These are phyloP conservation scores for Danio rerio DNA, from an alignment of 2,113 vertebrate species.

Conservation along the genomic window DNA sequence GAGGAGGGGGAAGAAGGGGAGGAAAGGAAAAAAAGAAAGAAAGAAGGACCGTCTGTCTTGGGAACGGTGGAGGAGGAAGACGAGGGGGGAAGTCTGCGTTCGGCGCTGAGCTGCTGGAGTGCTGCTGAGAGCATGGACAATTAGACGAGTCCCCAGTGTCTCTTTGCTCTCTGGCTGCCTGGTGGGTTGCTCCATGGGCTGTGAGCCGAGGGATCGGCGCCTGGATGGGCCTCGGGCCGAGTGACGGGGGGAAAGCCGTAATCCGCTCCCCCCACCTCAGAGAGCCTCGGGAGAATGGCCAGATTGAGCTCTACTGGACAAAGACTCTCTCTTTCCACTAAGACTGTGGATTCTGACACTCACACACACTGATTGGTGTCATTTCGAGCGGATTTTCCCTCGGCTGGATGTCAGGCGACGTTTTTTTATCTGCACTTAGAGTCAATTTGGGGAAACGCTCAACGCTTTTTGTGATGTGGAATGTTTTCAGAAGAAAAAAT, in stretches of 20 bases:
- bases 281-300: constrained; percentile 64
- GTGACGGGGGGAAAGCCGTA: constrained; percentile 76
- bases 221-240: constrained; percentile 76
- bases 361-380: constrained; percentile 37
- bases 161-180: constrained; percentile 81
- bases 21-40: neutral
- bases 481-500: neutral
- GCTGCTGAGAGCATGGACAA: constrained; percentile 80
- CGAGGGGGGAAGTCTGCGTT: constrained; percentile 72
- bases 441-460: constrained; percentile 4
- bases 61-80: constrained; percentile 41
- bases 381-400: constrained; percentile 35
- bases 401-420: constrained; percentile 27
- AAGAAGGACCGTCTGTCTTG: constrained; percentile 34
- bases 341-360: constrained; percentile 40
- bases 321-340: constrained; percentile 43
- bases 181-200: constrained; percentile 73
- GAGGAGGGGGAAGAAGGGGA: neutral
- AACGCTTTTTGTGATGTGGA: too few species aligned
- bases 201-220: constrained; percentile 70
- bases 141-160: constrained; percentile 81
- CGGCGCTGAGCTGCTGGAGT: constrained; percentile 77
- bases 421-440: constrained; percentile 15
- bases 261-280: constrained; percentile 70
- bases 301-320: constrained; percentile 51